Base-by-base conservation (phyloP, 2,797 vertebrate genomes). In the Adrianichthys oophorus region DNA sequence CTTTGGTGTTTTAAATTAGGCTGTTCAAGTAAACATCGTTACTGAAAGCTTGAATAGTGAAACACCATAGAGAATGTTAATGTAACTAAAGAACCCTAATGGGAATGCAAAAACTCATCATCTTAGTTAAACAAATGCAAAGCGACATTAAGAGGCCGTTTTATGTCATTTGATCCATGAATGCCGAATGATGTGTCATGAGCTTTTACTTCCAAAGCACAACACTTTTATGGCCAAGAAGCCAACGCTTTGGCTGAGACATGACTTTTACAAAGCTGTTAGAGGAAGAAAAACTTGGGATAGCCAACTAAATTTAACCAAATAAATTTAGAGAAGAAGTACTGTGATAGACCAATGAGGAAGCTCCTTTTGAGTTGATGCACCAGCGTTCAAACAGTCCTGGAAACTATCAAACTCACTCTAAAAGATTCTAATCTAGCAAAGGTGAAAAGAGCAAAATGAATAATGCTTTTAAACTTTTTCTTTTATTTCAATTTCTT, bases 131-230 rank as follows among this genome's bases (percentile, higher is more conserved):
- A 51, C 52, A 40, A 78, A 74, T 76, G 59, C 59, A 67, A 48
- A 14, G 40, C 45, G 49, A 17, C 53, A 45, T 49, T 79, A 13
- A 41, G 48, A 49, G 40, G 62, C 70, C 72, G 10, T 21, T 12
- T 19, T 19, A 4, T 19, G 14, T 87, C 83, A 89, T 85, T 63
- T 71, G 15, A 16, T 52, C 32, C 52, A 55, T 18, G 75, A 85
- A 89, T 48, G 55, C 52, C 59, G 62, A 41, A n/a, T 52, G 17
- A 15, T 45, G 61, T 61, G 46, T 72, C 65, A 73, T 48, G 32
- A 59, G 59, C 50, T 60, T 18, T 12, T 56, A 42, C 45, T 63
- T 43, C 55, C 41, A 8, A 70, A 74, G 64, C 21, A 21, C 13
- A 6, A n/a, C 15, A n/a, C 52, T 47, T 48, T 62, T 71, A 79